Percentiles rank a stretch among this genome's conserved stretches.
Conservation (phyloP, 2,113 vertebrate genomes). For the Lampris megalopsis region DNA sequence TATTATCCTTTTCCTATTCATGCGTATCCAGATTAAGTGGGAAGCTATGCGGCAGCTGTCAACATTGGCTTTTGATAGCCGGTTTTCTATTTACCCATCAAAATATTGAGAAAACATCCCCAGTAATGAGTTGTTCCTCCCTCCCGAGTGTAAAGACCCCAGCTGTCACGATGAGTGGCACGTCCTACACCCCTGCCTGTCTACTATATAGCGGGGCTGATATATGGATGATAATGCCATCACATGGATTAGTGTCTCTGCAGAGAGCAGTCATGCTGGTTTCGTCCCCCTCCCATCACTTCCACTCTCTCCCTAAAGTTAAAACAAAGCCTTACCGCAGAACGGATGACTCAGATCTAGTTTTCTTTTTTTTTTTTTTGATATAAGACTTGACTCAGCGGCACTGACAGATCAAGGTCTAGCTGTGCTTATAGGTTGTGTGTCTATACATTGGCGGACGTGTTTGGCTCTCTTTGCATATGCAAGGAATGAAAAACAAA, state of each 20-base stretch:
- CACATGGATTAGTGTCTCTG: conserved; percentile 70
- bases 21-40: conserved; percentile 71
- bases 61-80: conserved; percentile 62
- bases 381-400: conserved; percentile 61
- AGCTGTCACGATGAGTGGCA: conserved; percentile 64
- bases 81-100: conserved; percentile 75
- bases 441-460: conserved; percentile 13
- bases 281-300: conserved; percentile 66
- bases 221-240: conserved; percentile 72
- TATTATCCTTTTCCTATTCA: conserved; percentile 69
- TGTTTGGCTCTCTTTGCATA: neutral
- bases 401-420: conserved; percentile 69
- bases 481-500: neutral
- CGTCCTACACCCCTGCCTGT: conserved; percentile 54
- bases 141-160: conserved; percentile 67
- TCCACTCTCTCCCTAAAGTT: conserved; percentile 57
- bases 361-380: conserved; percentile 49
- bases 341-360: conserved; percentile 62
- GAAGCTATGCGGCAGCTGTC: conserved; percentile 62
- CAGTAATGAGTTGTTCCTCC: conserved; percentile 76
- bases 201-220: conserved; percentile 57
- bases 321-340: conserved; percentile 61
- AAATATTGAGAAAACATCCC: conserved; percentile 67
- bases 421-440: conserved; percentile 12
- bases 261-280: conserved; percentile 46